A percentile compares a stretch with the other conserved stretches of the same genome.
Conservation (phyloP, 2,888 invertebrate genomes). For the Disparrhopalites patrizii region DNA sequence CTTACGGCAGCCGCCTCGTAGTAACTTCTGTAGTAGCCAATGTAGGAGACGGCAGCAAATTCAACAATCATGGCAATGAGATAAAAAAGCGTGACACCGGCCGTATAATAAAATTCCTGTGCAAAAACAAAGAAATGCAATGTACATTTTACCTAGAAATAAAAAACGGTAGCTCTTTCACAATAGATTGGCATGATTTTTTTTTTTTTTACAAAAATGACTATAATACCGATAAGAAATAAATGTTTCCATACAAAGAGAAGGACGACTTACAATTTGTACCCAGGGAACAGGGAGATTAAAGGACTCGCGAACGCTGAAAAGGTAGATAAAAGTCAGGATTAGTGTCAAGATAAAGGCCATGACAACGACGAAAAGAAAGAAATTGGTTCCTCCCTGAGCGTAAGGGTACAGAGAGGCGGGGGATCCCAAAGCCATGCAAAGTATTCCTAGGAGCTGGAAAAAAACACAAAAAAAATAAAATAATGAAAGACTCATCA, state of each 20-base stretch:
- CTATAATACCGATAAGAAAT: no score
- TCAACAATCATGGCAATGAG: constrained; percentile 76
- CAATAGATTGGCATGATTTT: not conserved
- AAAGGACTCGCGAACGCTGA: constrained; percentile 73
- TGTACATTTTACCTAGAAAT: no score
- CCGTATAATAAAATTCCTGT: constrained; percentile 77
- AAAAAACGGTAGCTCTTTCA: not conserved
- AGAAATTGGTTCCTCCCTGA: constrained; percentile 66
- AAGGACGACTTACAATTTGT: constrained; percentile 71
- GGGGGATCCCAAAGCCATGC: constrained; percentile 77
- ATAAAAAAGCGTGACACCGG: constrained; percentile 66
- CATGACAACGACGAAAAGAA: constrained; percentile 76
- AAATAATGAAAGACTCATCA: not conserved
- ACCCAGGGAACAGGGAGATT: constrained; percentile 79
- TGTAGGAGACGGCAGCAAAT: constrained; percentile 55
- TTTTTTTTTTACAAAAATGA: no score
- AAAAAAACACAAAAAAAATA: constrained; percentile 51
- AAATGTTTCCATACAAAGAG: not conserved
- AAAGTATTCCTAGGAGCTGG: constrained; percentile 77
- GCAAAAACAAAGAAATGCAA: no score
- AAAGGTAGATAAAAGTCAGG: constrained; percentile 74
- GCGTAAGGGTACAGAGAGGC: constrained; percentile 50
- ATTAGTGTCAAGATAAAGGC: constrained; percentile 77
- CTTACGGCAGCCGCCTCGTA: constrained; percentile 76
- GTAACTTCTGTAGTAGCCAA: constrained; percentile 51